Conservation (phyloP, 1,140 invertebrate genomes). For the Drosophila pruinosa region DNA sequence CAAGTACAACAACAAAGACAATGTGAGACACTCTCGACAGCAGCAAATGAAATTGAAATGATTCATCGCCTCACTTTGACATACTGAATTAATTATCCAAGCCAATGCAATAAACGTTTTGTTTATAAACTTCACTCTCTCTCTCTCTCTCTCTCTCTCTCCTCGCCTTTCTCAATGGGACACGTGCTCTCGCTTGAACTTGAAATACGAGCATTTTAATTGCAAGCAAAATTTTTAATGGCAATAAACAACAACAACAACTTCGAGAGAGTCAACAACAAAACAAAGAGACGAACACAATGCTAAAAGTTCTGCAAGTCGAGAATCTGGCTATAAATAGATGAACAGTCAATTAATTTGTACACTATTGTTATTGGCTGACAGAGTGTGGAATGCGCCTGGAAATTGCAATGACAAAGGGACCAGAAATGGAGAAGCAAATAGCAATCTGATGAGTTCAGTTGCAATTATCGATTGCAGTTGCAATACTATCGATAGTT, state of each 20-base stretch:
- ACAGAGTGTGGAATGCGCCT: neutral
- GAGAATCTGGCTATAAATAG: slow-evolving; percentile 50
- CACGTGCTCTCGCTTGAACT: slow-evolving; percentile 64
- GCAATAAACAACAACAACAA: slow-evolving; percentile 47
- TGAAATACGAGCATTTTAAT: slow-evolving; percentile 67
- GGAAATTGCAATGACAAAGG: neutral
- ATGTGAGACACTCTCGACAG: slow-evolving; percentile 15
- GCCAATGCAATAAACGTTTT: slow-evolving; percentile 4
- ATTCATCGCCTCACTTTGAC: slow-evolving; percentile 58
- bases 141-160: slow-evolving; percentile 1
- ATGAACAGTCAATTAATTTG: slow-evolving; percentile 9
- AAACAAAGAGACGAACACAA: neutral
- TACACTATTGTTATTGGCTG: slow-evolving; percentile 7
- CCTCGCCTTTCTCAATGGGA: slow-evolving; percentile 6
- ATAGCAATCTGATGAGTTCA: neutral
- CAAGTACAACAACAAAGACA: slow-evolving; percentile 8
- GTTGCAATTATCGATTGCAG: neutral
- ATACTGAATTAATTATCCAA: slow-evolving; percentile 62
- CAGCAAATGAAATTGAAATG: slow-evolving; percentile 42
- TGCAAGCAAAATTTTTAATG: slow-evolving; percentile 53
- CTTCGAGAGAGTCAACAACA: too few species aligned
- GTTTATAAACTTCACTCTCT: neutral
- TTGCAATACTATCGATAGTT: neutral
- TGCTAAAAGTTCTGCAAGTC: slow-evolving; percentile 17
- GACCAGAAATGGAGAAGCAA: too few species aligned